These are phyloP conservation scores for Homarus americanus DNA, from an alignment of 1,140 invertebrate genomes.

Conservation along the genomic window DNA sequence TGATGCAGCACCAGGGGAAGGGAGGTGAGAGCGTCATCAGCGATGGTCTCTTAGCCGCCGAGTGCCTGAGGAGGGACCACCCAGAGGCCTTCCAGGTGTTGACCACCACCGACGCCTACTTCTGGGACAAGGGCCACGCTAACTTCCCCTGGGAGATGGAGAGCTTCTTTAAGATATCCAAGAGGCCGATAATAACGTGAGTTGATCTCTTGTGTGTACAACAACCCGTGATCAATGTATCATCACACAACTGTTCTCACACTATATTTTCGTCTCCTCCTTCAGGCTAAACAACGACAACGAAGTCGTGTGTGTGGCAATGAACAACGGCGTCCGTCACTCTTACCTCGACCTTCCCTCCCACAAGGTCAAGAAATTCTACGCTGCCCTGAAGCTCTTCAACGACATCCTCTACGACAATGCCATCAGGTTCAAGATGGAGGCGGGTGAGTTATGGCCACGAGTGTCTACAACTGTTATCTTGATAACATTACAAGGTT, in stretches of 20 bases:
- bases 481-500: no score
- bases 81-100: conserved; percentile 81
- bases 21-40: conserved; percentile 84
- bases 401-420: conserved; percentile 80
- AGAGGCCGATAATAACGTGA: conserved; percentile 63
- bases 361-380: conserved; percentile 82
- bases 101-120: conserved; percentile 81
- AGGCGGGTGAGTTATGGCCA: conserved; percentile 78
- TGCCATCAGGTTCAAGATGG: conserved; percentile 82
- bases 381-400: conserved; percentile 81
- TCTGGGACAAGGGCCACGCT: conserved; percentile 73
- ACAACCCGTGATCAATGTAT: no score
- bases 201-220: background rate
- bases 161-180: conserved; percentile 70
- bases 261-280: background rate
- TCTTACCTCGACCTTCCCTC: conserved; percentile 82
- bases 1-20: conserved; percentile 82
- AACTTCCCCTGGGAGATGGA: conserved; percentile 70
- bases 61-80: conserved; percentile 81
- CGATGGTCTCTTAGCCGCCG: conserved; percentile 82
- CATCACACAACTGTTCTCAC: no score
- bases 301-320: conserved; percentile 81
- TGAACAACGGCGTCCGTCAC: conserved; percentile 84
- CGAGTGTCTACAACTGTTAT: no score
- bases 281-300: conserved; percentile 78